Evolutionary conservation across 2,888 invertebrate genomes (phyloP), one percentile per base, ranked within the genome.

Genomic region (Pemphredon lugubris): DNA sequence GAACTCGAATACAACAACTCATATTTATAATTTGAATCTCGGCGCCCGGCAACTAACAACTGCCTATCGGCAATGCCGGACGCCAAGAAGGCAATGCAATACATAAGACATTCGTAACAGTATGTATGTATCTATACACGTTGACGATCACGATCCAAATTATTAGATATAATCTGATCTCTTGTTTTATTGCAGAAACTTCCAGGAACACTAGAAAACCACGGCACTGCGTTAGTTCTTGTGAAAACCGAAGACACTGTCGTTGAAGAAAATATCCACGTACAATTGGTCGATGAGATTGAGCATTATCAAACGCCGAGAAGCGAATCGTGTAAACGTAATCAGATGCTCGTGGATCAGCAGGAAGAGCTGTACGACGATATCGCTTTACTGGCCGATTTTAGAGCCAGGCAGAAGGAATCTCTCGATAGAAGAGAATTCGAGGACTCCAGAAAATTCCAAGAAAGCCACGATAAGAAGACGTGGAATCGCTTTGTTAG

Each of bases 351-450:
- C 13, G 47, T 34, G 44, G 58, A 63, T 14, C 48, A 53, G 39
- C 63, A 74, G 6, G 86, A 88, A 6, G 80, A 84, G 34, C 48
- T 87, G 2, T 89, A 89, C 64, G 89, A 89, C 72, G 89, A 89
- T 39, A 77, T 89, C 2, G 86, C 81, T 6, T 73, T 86, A 6
- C 73, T 86, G 0, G 81, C 75, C 0, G 84, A 87, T 6, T 87
- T 86, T 50, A 86, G 81, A 2, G 75, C 82, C 2, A 79, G 81
- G 3, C 83, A 78, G 20, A 80, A 81, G 3, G 80, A 85, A 14
- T 47, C 55, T 1, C 9, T 18, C 5, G 18, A 5, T 4, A 61
- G 50, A 5, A 74, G 11, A 20, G 66, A 71, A n/a, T n/a, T n/a
- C 13, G 67, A 69, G 2, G 61, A 71, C 0, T 1, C 7, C 1